A percentile compares a stretch with the other conserved stretches of the same genome.
phyloP scores from a whole-genome alignment of 2,888 invertebrate species.

The Rhyacophila evoluta region DNA sequence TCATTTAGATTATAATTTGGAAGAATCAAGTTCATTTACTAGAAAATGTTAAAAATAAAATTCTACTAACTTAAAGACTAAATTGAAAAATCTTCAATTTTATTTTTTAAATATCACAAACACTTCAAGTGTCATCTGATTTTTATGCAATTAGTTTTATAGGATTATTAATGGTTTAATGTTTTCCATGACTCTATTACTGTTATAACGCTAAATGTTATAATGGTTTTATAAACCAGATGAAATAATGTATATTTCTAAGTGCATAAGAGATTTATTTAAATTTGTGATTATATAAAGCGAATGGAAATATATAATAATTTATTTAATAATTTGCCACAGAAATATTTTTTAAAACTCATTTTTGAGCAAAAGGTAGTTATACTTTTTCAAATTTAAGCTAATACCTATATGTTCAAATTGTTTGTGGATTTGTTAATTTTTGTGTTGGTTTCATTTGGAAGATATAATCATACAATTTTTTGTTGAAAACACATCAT shows the following conservation, averaged over 20 bases:
- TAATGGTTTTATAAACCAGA: background rate
- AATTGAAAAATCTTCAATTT: background rate
- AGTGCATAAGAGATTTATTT: background rate
- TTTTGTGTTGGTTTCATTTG: background rate
- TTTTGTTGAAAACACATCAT: too few species aligned
- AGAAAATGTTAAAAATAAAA: background rate
- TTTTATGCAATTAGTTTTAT: background rate
- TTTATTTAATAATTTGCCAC: constrained; percentile 2
- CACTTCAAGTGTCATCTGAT: constrained; percentile 18
- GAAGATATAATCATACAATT: too few species aligned
- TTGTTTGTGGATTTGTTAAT: background rate
- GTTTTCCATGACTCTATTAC: too few species aligned
- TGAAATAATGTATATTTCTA: background rate
- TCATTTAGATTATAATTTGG: too few species aligned
- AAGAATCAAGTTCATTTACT: too few species aligned
- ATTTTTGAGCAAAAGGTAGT: background rate
- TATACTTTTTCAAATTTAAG: background rate
- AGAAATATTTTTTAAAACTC: background rate
- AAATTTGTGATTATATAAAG: background rate
- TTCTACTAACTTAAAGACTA: background rate
- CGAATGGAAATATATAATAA: background rate
- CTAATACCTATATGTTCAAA: background rate
- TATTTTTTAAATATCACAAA: constrained; percentile 15
- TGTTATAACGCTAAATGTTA: too few species aligned
- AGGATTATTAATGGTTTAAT: background rate